These are phyloP conservation scores for Planiliza haematocheilus DNA, from an alignment of 2,113 vertebrate genomes.

Conservation along the genomic window DNA sequence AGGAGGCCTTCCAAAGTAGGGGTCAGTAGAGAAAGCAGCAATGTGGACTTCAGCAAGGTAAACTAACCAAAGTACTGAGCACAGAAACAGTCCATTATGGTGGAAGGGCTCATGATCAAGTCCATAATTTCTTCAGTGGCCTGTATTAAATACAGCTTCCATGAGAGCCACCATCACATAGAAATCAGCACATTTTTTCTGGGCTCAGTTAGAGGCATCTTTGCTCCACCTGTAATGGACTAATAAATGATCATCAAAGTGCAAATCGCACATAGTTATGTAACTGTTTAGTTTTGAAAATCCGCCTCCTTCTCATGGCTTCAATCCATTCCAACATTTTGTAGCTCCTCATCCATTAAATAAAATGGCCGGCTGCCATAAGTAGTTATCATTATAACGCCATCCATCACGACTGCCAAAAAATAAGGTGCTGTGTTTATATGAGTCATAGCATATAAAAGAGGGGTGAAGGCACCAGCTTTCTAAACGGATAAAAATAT, in stretches of 20 bases:
- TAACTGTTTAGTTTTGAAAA: constrained; percentile 46
- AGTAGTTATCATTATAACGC: constrained; percentile 52
- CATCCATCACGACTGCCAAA: constrained; percentile 54
- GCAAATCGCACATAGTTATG: constrained; percentile 28
- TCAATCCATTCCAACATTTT: constrained; percentile 41
- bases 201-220: constrained; percentile 16
- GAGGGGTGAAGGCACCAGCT: constrained; percentile 22
- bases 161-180: constrained; percentile 21
- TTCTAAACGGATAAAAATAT: constrained; percentile 15
- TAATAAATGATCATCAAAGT: constrained; percentile 25
- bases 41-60: constrained; percentile 97
- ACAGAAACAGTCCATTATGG: constrained; percentile 49
- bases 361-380: constrained; percentile 51
- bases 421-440: constrained; percentile 56
- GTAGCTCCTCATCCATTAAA: constrained; percentile 36
- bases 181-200: constrained; percentile 6
- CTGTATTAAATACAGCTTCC: constrained; percentile 22
- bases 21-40: constrained; percentile 95
- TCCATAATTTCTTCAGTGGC: constrained; percentile 38
- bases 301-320: constrained; percentile 42
- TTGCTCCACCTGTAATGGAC: constrained; percentile 10
- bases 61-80: constrained; percentile 72
- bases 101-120: constrained; percentile 38
- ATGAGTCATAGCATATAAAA: constrained; percentile 54
- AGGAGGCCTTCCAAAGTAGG: constrained; percentile 87